Evolutionary conservation across 1,140 invertebrate species (phyloP), one percentile per base, ranked within the genome.

Genomic region (Myzus persicae): DNA sequence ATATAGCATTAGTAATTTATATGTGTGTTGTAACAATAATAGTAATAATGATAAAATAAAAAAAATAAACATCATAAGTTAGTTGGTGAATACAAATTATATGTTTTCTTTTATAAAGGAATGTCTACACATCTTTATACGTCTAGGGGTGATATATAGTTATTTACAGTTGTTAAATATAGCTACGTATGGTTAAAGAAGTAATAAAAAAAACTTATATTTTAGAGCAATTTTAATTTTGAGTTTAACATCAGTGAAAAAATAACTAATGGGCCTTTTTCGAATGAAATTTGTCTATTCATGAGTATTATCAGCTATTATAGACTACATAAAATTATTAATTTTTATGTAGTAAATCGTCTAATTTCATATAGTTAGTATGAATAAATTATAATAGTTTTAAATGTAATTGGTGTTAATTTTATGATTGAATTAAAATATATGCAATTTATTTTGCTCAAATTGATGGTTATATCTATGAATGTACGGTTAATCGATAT

Each of bases 1-100:
- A 54, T 54, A 51, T 40, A 20, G 48, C 88, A 89, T 89, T 89
- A 89, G 48, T 89, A 54, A 54, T 89, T 54, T 38, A n/a, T 89
- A 31, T 51, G 87, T 51, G 87, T 89, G 87, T 89, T 51, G 31
- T 42, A 42, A 90, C 42, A 90, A 38, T 89, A 89, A 89, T 85
- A 26, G 11, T 85, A 36, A 46, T 38, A 24, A 82, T 82, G 81
- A 82, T 44, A 31, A 44, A 40, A 82, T 82, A 40, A 87, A 46
- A 87, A 46, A 87, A 87, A 76, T n/a, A 90, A 90, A 90, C 54
- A 59, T 22, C 26, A 31, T 38, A 22, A 90, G 89, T 42, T 18
- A 42, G 26, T 67, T 59, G 89, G 14, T 67, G 54, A 90, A 90
- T 67, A 67, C 54, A 67, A 90, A 90, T 59, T 42, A 90, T 42